Percentiles rank a stretch among this genome's conserved stretches.
phyloP scores from a whole-genome alignment of 2,888 invertebrate species.

The Catonia carolina region DNA sequence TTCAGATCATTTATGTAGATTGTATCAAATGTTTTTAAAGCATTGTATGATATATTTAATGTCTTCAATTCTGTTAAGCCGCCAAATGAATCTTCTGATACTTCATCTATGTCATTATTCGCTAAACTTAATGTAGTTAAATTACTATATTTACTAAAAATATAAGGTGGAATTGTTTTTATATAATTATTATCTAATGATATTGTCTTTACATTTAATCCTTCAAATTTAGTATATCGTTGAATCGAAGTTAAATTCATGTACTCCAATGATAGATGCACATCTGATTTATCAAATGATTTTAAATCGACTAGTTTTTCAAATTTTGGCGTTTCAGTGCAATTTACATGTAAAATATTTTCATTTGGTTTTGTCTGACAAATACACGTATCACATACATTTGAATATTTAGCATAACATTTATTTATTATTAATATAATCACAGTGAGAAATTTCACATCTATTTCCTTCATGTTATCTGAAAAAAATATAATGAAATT shows the following conservation, averaged over 20 bases:
- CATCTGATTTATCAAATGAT: not conserved
- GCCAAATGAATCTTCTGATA: conserved; percentile 17
- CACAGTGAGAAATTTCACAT: too few species aligned
- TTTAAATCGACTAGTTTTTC: not conserved
- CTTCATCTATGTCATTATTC: conserved; percentile 11
- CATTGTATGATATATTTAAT: conserved; percentile 21
- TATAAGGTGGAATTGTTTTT: conserved; percentile 9
- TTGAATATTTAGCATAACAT: too few species aligned
- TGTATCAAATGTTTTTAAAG: conserved; percentile 16
- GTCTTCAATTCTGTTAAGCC: conserved; percentile 9
- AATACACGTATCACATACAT: too few species aligned
- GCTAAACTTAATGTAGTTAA: conserved; percentile 8
- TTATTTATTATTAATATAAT: too few species aligned
- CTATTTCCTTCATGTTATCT: too few species aligned
- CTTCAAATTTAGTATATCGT: conserved; percentile 8
- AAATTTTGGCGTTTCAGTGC: not conserved
- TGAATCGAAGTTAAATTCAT: conserved; percentile 17
- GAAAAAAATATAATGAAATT: too few species aligned
- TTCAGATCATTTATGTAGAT: conserved; percentile 3
- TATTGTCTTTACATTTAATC: conserved; percentile 19
- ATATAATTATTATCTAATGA: conserved; percentile 19
- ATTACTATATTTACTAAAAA: conserved; percentile 2
- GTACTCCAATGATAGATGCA: not conserved
- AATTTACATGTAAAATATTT: not conserved
- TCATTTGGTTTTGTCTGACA: too few species aligned